These are phyloP conservation scores for Polypedilum pembai DNA, from an alignment of 1,140 invertebrate species.

Conservation along the genomic window DNA sequence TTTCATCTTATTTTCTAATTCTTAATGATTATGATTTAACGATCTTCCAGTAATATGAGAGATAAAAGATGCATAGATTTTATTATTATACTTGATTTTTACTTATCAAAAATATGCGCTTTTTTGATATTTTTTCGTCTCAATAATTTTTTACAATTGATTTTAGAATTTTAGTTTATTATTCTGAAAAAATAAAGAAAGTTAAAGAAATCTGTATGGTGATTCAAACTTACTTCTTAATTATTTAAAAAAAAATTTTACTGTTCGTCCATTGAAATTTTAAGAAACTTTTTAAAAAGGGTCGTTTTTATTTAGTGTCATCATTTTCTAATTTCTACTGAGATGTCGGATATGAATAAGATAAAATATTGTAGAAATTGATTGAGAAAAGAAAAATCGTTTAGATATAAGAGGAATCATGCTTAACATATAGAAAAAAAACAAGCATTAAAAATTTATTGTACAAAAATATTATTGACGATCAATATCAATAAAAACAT, in stretches of 20 bases:
- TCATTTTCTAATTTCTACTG: too few relatives aligned
- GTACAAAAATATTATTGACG: too few relatives aligned
- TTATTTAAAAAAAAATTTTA: not conserved
- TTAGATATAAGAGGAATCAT: too few relatives aligned
- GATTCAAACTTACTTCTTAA: not conserved
- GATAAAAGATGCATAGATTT: not conserved
- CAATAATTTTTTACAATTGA: not conserved
- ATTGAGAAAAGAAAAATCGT: too few relatives aligned
- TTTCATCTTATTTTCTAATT: too few relatives aligned
- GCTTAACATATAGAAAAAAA: too few relatives aligned
- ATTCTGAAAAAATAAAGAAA: not conserved
- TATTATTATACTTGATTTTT: not conserved
- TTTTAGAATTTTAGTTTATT: not conserved
- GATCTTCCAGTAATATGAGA: not conserved
- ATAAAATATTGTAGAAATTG: too few relatives aligned
- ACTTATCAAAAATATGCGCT: not conserved
- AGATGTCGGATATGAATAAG: too few relatives aligned
- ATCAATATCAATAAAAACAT: too few relatives aligned
- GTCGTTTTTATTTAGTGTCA: too few relatives aligned
- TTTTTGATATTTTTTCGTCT: not conserved
- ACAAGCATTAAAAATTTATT: too few relatives aligned
- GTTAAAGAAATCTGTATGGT: not conserved
- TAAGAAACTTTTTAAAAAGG: not conserved
- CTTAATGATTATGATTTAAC: too few relatives aligned
- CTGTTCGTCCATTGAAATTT: conserved; percentile 16